Conservation (phyloP, 2,113 vertebrate species). For the Hyperoodon ampullatus region DNA sequence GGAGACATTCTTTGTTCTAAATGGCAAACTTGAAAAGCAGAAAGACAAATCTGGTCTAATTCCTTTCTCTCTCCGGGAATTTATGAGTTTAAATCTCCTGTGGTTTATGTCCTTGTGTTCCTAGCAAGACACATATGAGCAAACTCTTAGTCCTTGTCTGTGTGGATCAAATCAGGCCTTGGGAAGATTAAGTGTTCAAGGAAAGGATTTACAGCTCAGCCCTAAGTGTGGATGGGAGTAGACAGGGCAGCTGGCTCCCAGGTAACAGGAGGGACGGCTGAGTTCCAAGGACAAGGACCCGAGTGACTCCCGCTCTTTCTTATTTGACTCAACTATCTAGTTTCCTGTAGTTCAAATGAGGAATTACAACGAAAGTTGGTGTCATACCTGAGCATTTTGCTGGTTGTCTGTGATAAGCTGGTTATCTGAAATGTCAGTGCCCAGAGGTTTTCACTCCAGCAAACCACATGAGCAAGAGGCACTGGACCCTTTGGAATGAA, state of each 20-base stretch:
- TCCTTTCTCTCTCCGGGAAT: background rate
- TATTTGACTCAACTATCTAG: rapidly evolving
- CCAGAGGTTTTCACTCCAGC: rapidly evolving
- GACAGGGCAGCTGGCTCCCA: rapidly evolving
- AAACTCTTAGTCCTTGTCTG: background rate
- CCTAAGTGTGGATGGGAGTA: background rate
- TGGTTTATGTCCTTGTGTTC: background rate
- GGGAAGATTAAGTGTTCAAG: background rate
- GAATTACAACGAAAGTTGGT: background rate
- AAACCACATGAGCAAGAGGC: no score
- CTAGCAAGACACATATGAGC: background rate
- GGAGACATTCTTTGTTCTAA: background rate
- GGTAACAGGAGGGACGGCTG: background rate
- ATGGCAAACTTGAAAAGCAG: background rate
- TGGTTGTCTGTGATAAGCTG: rapidly evolving
- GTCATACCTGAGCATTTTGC: background rate
- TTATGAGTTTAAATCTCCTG: background rate
- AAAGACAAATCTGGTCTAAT: background rate
- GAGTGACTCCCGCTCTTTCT: background rate
- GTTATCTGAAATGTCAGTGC: background rate
- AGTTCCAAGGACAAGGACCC: background rate
- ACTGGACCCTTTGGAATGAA: background rate
- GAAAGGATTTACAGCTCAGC: background rate
- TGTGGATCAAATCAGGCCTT: background rate
- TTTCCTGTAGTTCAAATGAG: background rate